A percentile compares a stretch with the other conserved stretches of the same genome.
These are phyloP conservation scores for Zoanthus solanderi DNA, from an alignment of 92 coral and sea anemone species.

Conservation along the genomic window DNA sequence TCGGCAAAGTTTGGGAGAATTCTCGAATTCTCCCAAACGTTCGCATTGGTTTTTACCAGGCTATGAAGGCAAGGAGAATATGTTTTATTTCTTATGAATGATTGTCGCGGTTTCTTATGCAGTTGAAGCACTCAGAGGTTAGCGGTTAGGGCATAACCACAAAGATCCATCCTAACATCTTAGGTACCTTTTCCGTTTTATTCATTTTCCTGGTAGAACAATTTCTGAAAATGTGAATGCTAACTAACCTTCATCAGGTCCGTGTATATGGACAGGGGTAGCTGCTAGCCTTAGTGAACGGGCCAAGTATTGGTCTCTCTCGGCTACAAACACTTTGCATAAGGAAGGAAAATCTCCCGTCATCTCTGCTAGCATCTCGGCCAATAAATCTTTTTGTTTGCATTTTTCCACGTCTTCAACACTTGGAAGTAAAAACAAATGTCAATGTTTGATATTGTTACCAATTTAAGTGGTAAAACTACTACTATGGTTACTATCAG, in stretches of 20 bases:
- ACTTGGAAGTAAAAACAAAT: slow-evolving; percentile 27
- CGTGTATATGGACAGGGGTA: slow-evolving; percentile 79
- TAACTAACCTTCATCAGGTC: slow-evolving; percentile 87
- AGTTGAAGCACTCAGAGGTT: too few species aligned
- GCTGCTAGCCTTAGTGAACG: slow-evolving; percentile 86
- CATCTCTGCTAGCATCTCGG: slow-evolving; percentile 98
- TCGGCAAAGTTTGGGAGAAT: too few species aligned
- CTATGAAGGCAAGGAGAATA: too few species aligned
- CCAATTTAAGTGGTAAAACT: too few species aligned
- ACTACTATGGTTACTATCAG: too few species aligned
- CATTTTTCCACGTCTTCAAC: slow-evolving; percentile 97
- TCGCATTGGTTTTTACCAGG: too few species aligned
- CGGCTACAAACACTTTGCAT: slow-evolving; percentile 92
- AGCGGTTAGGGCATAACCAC: too few species aligned
- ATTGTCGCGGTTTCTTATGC: too few species aligned
- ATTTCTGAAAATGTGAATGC: background rate
- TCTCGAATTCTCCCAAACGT: too few species aligned
- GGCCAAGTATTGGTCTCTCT: slow-evolving; percentile 91
- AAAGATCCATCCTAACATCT: too few species aligned
- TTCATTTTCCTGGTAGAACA: background rate
- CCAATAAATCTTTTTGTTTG: slow-evolving; percentile 94
- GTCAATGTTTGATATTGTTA: too few species aligned
- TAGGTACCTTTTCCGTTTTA: background rate
- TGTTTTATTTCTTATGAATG: too few species aligned
- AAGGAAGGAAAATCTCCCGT: slow-evolving; percentile 95